Percentiles rank a stretch among this genome's conserved stretches.
phyloP scores from a whole-genome alignment of 2,113 vertebrate genomes.

The Acanthochromis polyacanthus region DNA sequence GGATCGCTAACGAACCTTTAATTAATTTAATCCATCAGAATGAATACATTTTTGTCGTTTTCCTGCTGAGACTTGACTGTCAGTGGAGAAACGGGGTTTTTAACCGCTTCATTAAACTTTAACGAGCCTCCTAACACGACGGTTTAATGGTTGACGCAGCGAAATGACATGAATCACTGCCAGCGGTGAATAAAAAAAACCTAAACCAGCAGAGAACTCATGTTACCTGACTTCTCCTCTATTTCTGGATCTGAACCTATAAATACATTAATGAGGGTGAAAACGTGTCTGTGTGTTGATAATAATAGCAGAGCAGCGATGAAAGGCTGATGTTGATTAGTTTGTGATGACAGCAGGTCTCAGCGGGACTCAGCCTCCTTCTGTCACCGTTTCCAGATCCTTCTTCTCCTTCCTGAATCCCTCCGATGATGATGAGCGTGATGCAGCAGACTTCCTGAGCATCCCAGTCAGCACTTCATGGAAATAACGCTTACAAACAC shows the following conservation, averaged over 20 bases:
- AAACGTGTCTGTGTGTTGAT: neutral
- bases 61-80: neutral
- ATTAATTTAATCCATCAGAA: too few relatives aligned
- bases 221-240: neutral
- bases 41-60: too few relatives aligned
- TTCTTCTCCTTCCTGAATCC: neutral
- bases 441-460: neutral
- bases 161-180: neutral
- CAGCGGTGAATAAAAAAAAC: neutral
- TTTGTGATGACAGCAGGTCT: neutral
- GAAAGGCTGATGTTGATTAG: neutral
- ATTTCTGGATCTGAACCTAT: conserved; percentile 10
- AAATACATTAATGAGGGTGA: neutral
- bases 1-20: neutral
- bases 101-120: neutral
- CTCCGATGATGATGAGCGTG: neutral
- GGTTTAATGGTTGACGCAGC: neutral
- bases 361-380: neutral
- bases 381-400: conserved; percentile 3
- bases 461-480: too few relatives aligned
- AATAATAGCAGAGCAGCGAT: neutral
- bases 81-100: neutral
- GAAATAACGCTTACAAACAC: too few relatives aligned
- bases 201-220: neutral
- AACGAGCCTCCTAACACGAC: neutral